These are phyloP conservation scores for Palythoa caribaeorum DNA, from an alignment of 92 coral and sea anemone genomes.

Conservation along the genomic window DNA sequence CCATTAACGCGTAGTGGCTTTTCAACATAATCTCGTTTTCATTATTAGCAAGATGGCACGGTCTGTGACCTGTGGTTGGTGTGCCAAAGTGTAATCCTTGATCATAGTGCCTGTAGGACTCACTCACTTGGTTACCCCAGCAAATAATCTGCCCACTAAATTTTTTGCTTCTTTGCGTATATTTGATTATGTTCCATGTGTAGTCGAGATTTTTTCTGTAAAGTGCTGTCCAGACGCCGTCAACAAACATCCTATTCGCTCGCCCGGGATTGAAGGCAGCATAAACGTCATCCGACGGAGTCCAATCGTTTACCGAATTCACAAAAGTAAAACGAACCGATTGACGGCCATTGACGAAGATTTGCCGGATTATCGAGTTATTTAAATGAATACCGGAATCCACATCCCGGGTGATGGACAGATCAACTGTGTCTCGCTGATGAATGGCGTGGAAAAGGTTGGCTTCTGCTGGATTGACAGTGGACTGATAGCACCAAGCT, in stretches of 20 bases:
- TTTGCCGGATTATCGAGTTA: constrained; percentile 53
- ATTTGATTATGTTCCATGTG: constrained; percentile 65
- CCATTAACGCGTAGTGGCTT: constrained; percentile 62
- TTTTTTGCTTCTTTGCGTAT: constrained; percentile 42
- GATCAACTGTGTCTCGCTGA: constrained; percentile 58
- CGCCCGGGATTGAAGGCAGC: constrained; percentile 64
- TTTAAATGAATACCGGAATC: constrained; percentile 67
- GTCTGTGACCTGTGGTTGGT: constrained; percentile 53
- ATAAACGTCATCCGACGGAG: constrained; percentile 67
- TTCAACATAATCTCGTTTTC: constrained; percentile 68
- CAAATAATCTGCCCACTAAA: constrained; percentile 54
- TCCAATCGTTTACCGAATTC: constrained; percentile 54
- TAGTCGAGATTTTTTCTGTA: constrained; percentile 51
- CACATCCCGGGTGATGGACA: constrained; percentile 51
- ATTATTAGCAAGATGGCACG: constrained; percentile 67
- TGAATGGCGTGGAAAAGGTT: constrained; percentile 62
- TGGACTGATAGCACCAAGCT: constrained; percentile 39
- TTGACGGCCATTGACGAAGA: constrained; percentile 61
- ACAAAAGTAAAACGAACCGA: constrained; percentile 69
- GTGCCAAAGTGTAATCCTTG: constrained; percentile 66
- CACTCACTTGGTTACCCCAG: constrained; percentile 65
- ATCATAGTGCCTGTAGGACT: constrained; percentile 63
- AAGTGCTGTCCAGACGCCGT: constrained; percentile 55
- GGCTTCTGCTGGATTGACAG: constrained; percentile 55
- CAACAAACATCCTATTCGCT: constrained; percentile 53